Conservation (phyloP, 2,113 vertebrate genomes). For the Nansenia antarctica region DNA sequence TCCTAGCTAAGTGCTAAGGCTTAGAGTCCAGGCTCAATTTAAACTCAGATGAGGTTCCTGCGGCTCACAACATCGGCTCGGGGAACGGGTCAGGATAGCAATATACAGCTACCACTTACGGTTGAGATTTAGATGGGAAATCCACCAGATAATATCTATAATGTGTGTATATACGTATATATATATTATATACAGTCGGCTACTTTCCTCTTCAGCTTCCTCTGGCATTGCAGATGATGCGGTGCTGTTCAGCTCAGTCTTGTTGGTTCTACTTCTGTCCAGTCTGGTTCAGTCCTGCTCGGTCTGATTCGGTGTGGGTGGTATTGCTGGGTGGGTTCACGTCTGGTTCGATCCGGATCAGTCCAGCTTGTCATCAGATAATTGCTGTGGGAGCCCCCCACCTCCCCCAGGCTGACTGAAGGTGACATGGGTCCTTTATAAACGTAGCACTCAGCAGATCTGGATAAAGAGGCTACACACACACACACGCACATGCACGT, state of each 20-base stretch:
- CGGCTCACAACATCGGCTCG: background rate
- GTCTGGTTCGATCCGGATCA: background rate
- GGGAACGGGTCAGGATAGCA: background rate
- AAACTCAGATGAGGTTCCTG: background rate
- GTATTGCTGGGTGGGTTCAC: too few relatives aligned
- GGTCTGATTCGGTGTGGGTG: background rate
- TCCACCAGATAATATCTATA: too few relatives aligned
- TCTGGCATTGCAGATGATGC: background rate
- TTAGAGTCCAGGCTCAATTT: background rate
- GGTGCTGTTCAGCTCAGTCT: background rate
- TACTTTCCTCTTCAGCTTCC: background rate
- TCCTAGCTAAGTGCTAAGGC: background rate
- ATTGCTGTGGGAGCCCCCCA: constrained; percentile 56
- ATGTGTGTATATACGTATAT: too few relatives aligned
- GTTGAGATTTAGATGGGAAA: too few relatives aligned
- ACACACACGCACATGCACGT: constrained; percentile 1
- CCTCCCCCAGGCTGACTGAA: constrained; percentile 37
- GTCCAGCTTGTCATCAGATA: constrained; percentile 35
- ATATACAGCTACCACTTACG: background rate
- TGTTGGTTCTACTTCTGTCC: background rate
- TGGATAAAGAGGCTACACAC: constrained; percentile 43
- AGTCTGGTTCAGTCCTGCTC: background rate
- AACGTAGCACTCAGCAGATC: constrained; percentile 63
- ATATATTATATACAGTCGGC: too few relatives aligned
- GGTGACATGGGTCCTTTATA: constrained; percentile 45